A percentile compares a stretch with the other conserved stretches of the same genome.
Conservation (phyloP, 2,113 vertebrate genomes). For the Hymenochirus boettgeri region DNA sequence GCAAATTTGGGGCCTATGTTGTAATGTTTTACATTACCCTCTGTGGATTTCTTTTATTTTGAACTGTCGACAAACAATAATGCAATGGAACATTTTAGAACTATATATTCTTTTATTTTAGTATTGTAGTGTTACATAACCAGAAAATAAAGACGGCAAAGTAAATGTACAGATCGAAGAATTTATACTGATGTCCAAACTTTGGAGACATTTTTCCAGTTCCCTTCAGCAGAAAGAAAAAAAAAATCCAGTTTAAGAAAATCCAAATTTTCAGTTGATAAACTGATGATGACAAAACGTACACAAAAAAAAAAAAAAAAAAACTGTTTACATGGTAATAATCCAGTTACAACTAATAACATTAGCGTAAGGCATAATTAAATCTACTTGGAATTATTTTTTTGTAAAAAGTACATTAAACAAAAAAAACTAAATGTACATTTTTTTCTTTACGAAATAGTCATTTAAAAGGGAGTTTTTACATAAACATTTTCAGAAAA, state of each 20-base stretch:
- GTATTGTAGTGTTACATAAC: constrained; percentile 49
- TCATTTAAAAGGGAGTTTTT: too few relatives aligned
- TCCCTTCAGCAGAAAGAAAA: constrained; percentile 45
- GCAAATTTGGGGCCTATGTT: too few relatives aligned
- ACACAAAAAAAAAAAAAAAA: constrained; percentile 42
- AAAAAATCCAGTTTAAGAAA: constrained; percentile 48
- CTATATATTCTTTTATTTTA: constrained; percentile 46
- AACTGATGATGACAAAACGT: constrained; percentile 48
- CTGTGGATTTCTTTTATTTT: too few relatives aligned
- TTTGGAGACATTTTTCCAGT: constrained; percentile 45
- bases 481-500: too few relatives aligned
- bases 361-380: constrained; percentile 75
- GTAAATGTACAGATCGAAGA: constrained; percentile 51
- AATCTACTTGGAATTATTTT: constrained; percentile 58
- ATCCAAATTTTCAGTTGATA: constrained; percentile 43
- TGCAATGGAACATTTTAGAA: constrained; percentile 1
- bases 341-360: constrained; percentile 67
- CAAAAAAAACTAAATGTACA: constrained; percentile 33
- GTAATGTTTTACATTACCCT: too few relatives aligned
- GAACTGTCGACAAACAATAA: too few relatives aligned
- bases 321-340: constrained; percentile 59
- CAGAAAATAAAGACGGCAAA: constrained; percentile 49
- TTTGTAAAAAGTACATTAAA: constrained; percentile 68
- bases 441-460: too few relatives aligned
- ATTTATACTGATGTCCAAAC: constrained; percentile 44